Evolutionary conservation across 2,888 invertebrate species (phyloP), one percentile per base, ranked within the genome.

Genomic region (Helobdella robusta): DNA sequence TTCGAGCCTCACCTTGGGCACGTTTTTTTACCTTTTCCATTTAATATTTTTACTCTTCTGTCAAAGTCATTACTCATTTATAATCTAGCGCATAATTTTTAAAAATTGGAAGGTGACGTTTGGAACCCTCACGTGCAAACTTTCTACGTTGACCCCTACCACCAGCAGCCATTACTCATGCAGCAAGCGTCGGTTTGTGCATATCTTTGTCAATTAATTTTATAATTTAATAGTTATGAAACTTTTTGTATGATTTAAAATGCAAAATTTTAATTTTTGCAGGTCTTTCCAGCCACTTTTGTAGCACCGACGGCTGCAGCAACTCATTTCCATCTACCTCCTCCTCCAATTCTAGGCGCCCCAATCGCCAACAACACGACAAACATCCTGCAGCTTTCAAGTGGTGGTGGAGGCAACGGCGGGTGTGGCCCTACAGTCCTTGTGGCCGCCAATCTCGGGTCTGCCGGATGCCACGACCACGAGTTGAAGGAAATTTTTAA

Each of bases 401-500:
- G 52, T 52, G 23, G 52, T 8, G 23, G 52, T 52, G 52, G 52
- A n/a, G 23, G 52, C 11, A 52, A 32, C 4, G 59, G 59, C 35
- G 20, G n/a, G 11, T 11, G 11, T n/a, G 56, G 56, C 32, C 56
- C 25, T n/a, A 62, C 62, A n/a, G 46, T 62, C n/a, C 50, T 62
- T 20, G 25, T 62, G 32, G 62, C 62, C 18, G 46, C 62, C 18
- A 62, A 50, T 30, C 46, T 62, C 28, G 28, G n/a, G 6, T 28
- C 48, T 20, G 23, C 30, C 50, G n/a, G n/a, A n/a, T 60, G 60
- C 60, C 35, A 30, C 18, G 62, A 62, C 2, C 48, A 62, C n/a
- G 50, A 62, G 18, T 32, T 62, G 30, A 62, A 62, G 34, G 62
- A 62, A 32, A 46, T 62, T 23, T 62, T 62, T 25, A 44, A 48